Base-by-base conservation (phyloP, 1,140 invertebrate genomes). In the Neuroterus valhalla region DNA sequence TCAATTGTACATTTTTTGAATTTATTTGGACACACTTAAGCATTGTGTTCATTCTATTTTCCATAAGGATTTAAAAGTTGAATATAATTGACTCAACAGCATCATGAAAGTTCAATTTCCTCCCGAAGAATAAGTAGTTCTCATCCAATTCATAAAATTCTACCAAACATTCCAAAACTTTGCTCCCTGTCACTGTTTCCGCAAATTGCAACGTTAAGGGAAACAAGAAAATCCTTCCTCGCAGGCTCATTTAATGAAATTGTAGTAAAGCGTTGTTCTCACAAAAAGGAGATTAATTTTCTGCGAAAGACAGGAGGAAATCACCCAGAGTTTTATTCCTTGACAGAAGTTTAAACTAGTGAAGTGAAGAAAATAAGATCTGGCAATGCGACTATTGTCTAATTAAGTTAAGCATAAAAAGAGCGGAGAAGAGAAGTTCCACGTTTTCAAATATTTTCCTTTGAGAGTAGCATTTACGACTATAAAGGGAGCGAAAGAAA, bases 251-350 rank as follows among this genome's bases (percentile, higher is more conserved):
- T 6, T 31, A 62, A 62, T 62, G 21, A 62, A 62, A 31, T 62
- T 62, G 21, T n/a, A n/a, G 11, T 15, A 15, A 5, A 38, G 31
- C 12, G n/a, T 15, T 62, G 31, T 62, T 15, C 21, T 26, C 23
- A 62, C 26, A 38, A 23, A 62, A 62, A 62, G 21, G 4, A 62
- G 55, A 62, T 62, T 62, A 62, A 62, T 62, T 38, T 23, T 6
- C 11, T 5, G 19, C 3, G 17, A 21, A 21, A 21, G 10, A 19
- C 2, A 19, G 21, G 3, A 14, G 21, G 19, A 26, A 23, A 12
- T 62, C 14, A 26, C 14, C 4, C 21, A 14, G 4, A 14, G 1
- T 55, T 55, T 14, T 26, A 15, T 23, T 26, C 26, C 4, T 62
- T 15, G 15, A 31, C 31, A 38, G 4, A 31, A 31, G 21, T 31